Base-by-base conservation (phyloP, 2,888 invertebrate genomes). In the Cistogaster globosa region DNA sequence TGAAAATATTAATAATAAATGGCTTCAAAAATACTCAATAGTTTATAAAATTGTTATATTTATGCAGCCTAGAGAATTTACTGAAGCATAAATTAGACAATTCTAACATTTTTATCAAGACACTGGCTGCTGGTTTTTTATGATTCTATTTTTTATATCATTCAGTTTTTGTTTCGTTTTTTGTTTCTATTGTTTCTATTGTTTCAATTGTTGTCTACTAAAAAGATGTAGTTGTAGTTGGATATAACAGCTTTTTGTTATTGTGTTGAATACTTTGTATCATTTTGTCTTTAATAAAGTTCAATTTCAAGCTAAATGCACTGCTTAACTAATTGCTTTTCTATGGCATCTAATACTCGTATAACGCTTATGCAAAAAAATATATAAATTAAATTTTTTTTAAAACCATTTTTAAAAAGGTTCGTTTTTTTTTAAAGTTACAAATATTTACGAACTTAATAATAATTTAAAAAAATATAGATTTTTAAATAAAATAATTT, bases 41-140 rank as follows among this genome's bases (percentile, higher is more conserved):
- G 53, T 65, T 78, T 48, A 16, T 69, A 67, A 74, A 74, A 58
- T 68, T 76, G 72, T 83, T 82, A 78, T 69, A 81, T 74, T 71
- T 82, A 75, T 69, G 69, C 42, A 63, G 72, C 60, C 75, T 80
- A 71, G 7, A 42, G 48, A 67, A 75, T 86, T 90, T 90, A 89
- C 89, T 90, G 90, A 91, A 88, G 91, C 91, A 88, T 88, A 87
- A 87, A 88, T 88, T 71, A 86, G 86, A 86, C 89, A 87, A 87
- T 89, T 90, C 90, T 89, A 90, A 89, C 88, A 88, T 86, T 87
- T 32, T 88, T 42, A 78, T 83, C 82, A 80, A 62, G 81, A 78
- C 69, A 55, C 18, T 32, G 85, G 78, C 78, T 82, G 63, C 78
- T 74, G 76, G 11, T 48, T 62, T 79, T 71, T 76, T 55, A n/a